A percentile compares a stretch with the other conserved stretches of the same genome.
Conservation (phyloP, 2,888 invertebrate species). For the Lobophora halterata region DNA sequence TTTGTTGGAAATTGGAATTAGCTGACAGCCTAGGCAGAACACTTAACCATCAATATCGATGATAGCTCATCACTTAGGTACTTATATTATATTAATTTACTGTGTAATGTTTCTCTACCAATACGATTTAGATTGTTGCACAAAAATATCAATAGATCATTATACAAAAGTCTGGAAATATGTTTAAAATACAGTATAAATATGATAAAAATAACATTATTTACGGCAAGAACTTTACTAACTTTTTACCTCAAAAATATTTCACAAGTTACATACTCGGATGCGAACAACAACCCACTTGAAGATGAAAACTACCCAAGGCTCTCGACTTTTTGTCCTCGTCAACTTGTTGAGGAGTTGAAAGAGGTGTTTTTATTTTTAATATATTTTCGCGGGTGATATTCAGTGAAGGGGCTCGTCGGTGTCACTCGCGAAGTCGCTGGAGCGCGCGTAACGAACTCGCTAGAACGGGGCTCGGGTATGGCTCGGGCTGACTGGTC, state of each 20-base stretch:
- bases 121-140: no score
- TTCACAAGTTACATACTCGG: constrained; percentile 13
- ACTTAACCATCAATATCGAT: constrained; percentile 69
- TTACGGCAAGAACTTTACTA: not conserved
- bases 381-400: constrained; percentile 63
- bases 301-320: constrained; percentile 39
- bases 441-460: constrained; percentile 73
- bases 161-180: no score
- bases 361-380: constrained; percentile 64
- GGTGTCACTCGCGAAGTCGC: constrained; percentile 69
- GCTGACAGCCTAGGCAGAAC: constrained; percentile 73
- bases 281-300: constrained; percentile 29
- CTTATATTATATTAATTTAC: no score
- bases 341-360: constrained; percentile 57
- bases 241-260: constrained; percentile 5
- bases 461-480: constrained; percentile 36
- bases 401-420: constrained; percentile 62
- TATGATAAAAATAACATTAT: not conserved
- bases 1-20: constrained; percentile 79
- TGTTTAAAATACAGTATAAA: not conserved
- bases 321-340: constrained; percentile 44
- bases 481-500: no score
- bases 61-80: constrained; percentile 38
- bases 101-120: no score
- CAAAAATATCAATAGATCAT: no score